Conservation (phyloP, 2,797 vertebrate species). For the Semotilus atromaculatus region DNA sequence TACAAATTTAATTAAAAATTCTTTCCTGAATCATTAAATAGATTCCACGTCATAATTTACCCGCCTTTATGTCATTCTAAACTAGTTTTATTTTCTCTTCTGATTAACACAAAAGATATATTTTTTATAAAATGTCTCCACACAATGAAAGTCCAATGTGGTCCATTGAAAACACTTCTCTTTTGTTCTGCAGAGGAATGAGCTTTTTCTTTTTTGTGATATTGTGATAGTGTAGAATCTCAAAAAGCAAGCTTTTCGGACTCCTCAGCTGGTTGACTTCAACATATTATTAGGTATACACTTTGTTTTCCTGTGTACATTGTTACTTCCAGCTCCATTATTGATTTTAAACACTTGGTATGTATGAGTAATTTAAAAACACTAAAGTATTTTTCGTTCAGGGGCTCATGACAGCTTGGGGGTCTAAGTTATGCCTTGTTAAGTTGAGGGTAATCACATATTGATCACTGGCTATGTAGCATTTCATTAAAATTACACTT, state of each 20-base stretch:
- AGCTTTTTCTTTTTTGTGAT: too few relatives aligned
- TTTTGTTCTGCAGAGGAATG: neutral
- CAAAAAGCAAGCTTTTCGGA: neutral
- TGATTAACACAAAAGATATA: neutral
- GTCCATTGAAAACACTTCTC: neutral
- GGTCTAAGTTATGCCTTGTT: conserved; percentile 44
- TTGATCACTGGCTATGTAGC: conserved; percentile 49
- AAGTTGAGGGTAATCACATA: conserved; percentile 48
- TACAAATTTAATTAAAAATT: too few relatives aligned
- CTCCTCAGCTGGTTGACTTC: neutral
- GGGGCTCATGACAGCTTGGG: conserved; percentile 33
- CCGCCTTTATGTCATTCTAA: too few relatives aligned
- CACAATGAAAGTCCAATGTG: neutral
- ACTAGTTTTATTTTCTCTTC: neutral
- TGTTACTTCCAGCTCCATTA: conserved; percentile 29
- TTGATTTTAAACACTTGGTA: conserved; percentile 47
- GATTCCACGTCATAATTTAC: neutral
- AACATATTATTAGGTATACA: conserved; percentile 12
- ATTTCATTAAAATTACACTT: conserved; percentile 50
- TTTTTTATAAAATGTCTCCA: neutral
- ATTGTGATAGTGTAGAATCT: neutral
- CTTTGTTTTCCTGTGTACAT: conserved; percentile 35
- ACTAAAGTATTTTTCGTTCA: conserved; percentile 31
- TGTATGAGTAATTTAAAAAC: conserved; percentile 47
- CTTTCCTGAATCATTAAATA: neutral